Evolutionary conservation across 2,113 vertebrate genomes (phyloP).

Genomic region (Pterocles burchelli): DNA sequence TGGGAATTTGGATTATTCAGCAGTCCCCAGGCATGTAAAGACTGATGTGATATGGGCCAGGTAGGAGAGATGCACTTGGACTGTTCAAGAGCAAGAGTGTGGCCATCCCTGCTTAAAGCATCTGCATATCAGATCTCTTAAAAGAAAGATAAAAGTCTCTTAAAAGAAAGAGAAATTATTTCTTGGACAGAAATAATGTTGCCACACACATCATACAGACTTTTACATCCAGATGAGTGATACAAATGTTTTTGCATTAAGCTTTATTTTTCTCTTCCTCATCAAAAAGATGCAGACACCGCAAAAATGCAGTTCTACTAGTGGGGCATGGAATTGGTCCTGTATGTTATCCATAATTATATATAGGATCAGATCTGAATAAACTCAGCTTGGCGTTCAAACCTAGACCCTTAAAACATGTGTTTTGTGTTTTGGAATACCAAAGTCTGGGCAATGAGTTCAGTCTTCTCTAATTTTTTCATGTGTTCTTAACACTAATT

Average conservation of each 20-base stretch:
- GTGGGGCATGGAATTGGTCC: background rate
- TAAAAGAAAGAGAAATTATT: background rate
- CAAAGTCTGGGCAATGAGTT: background rate
- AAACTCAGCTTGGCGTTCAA: constrained; percentile 18
- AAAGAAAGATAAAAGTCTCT: background rate
- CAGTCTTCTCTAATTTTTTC: background rate
- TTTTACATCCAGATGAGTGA: background rate
- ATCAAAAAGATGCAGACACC: background rate
- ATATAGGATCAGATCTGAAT: constrained; percentile 28
- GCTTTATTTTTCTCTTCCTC: constrained; percentile 1
- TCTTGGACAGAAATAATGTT: background rate
- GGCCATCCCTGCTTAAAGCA: background rate
- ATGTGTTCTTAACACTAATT: constrained; percentile 4
- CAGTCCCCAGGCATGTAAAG: background rate
- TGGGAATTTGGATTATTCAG: constrained; percentile 21
- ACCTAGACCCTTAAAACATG: constrained; percentile 1
- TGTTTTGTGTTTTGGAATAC: constrained; percentile 14
- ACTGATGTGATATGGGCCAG: background rate
- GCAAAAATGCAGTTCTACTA: background rate
- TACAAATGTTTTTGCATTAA: background rate
- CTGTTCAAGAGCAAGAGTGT: background rate
- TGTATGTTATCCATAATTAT: constrained; percentile 13
- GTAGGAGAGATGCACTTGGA: background rate
- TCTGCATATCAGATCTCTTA: background rate
- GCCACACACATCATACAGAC: background rate